Conservation (phyloP, 2,797 vertebrate genomes). For the Enteromius mattozi region DNA sequence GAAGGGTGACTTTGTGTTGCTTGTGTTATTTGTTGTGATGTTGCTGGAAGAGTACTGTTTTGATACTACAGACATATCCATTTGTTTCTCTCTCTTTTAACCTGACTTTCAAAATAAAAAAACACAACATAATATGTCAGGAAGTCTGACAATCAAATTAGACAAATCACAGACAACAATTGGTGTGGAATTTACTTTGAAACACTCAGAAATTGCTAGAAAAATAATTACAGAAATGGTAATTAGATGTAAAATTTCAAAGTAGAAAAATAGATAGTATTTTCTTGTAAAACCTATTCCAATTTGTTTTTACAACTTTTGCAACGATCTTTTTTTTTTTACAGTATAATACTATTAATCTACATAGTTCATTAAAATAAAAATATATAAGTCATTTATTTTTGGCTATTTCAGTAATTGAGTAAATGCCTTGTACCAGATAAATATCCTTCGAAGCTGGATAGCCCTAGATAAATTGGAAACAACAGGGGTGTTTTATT, state of each 20-base stretch:
- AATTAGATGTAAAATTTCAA: neutral
- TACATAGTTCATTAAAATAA: neutral
- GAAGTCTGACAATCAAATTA: neutral
- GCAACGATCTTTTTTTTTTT: no score
- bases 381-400: neutral
- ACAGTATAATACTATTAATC: neutral
- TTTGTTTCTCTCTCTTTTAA: neutral
- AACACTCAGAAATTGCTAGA: neutral
- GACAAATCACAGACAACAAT: neutral
- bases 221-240: neutral
- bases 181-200: no score
- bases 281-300: neutral
- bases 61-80: neutral
- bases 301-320: neutral
- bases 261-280: neutral
- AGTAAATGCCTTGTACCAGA: neutral
- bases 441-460: neutral
- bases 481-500: no score
- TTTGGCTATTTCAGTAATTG: neutral
- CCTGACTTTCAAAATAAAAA: neutral
- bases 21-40: conserved; percentile 1
- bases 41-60: neutral
- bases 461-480: neutral
- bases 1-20: neutral
- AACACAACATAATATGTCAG: neutral